Percentiles rank a stretch among this genome's conserved stretches.
Conservation (phyloP, 2,113 vertebrate genomes). For the Meriones unguiculatus region DNA sequence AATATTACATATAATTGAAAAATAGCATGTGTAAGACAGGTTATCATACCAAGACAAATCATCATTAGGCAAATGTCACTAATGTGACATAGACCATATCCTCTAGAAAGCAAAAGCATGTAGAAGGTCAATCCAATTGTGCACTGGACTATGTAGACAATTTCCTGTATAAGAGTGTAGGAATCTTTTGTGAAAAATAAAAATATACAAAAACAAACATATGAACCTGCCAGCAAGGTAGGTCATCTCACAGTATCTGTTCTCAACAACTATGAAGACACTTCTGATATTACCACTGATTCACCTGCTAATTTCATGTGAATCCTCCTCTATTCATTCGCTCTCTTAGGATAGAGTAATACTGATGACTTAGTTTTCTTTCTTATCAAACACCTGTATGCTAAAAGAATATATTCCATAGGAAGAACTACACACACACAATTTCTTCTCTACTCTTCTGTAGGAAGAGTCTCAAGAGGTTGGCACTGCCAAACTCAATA, state of each 20-base stretch:
- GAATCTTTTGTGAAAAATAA: constrained; percentile 89
- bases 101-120: background rate
- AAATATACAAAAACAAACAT: constrained; percentile 91
- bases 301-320: background rate
- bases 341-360: constrained; percentile 3
- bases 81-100: background rate
- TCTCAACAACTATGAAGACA: constrained; percentile 41
- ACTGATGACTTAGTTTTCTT: constrained; percentile 14
- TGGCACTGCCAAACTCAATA: background rate
- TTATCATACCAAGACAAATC: constrained; percentile 69
- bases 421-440: too few relatives aligned
- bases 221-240: constrained; percentile 72
- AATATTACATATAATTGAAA: constrained; percentile 48
- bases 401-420: background rate
- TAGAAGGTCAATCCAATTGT: constrained; percentile 61
- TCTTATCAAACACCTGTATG: background rate
- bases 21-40: background rate
- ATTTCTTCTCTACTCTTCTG: background rate
- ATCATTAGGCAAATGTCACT: constrained; percentile 24
- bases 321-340: background rate
- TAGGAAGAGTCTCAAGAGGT: background rate
- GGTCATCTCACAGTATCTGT: constrained; percentile 55
- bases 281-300: constrained; percentile 24
- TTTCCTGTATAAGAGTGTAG: constrained; percentile 91
- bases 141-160: constrained; percentile 86